These are phyloP conservation scores for Diplolepis rosae DNA, from an alignment of 2,888 invertebrate genomes.

Conservation along the genomic window DNA sequence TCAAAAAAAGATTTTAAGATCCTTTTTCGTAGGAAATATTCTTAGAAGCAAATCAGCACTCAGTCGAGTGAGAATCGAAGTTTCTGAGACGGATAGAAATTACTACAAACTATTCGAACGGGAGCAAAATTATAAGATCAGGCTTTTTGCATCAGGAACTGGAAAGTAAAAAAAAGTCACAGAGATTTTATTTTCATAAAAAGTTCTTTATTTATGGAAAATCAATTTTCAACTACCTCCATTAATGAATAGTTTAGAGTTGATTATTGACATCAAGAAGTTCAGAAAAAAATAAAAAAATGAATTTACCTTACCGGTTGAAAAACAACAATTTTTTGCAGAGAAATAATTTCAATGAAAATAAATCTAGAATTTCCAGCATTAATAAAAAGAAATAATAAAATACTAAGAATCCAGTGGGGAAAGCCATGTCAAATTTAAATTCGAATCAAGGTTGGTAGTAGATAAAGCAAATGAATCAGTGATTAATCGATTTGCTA, in stretches of 20 bases:
- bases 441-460: not conserved
- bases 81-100: constrained; percentile 19
- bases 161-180: too few species aligned
- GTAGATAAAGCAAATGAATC: not conserved
- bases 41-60: not conserved
- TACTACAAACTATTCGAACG: constrained; percentile 3
- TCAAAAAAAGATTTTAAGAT: too few species aligned
- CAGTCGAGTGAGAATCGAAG: constrained; percentile 10
- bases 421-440: not conserved
- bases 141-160: constrained; percentile 1
- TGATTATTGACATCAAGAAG: too few species aligned
- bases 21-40: not conserved
- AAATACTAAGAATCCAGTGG: not conserved
- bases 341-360: too few species aligned
- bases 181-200: not conserved
- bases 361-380: too few species aligned
- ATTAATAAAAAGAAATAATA: too few species aligned
- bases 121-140: constrained; percentile 18
- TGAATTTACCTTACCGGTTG: too few species aligned
- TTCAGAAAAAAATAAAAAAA: too few species aligned
- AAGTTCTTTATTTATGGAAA: not conserved
- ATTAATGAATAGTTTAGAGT: too few species aligned
- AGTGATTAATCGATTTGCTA: not conserved
- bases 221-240: not conserved
- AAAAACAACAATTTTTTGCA: too few species aligned